phyloP scores from a whole-genome alignment of 2,888 invertebrate genomes.

The Synergus laeviventris region DNA sequence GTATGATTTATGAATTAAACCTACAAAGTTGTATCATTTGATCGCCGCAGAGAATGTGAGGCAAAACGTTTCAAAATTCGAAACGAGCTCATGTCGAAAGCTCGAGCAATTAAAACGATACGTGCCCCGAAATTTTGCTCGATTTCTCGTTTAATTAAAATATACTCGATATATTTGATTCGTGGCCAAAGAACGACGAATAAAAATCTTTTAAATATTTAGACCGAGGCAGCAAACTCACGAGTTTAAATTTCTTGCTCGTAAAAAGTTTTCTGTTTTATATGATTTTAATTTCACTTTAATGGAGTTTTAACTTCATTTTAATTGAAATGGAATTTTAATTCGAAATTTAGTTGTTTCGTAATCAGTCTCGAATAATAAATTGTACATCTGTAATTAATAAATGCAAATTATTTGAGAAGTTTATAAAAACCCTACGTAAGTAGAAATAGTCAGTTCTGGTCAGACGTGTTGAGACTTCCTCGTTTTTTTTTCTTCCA shows the following conservation, averaged over 20 bases:
- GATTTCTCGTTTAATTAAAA: conserved; percentile 51
- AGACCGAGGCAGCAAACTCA: not conserved
- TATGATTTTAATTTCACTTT: not conserved
- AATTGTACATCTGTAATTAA: not conserved
- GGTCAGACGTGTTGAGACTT: not conserved
- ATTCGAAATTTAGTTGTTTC: not conserved
- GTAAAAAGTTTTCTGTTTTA: not conserved
- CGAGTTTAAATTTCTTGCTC: not conserved
- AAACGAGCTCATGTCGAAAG: conserved; percentile 48
- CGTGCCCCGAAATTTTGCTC: conserved; percentile 50
- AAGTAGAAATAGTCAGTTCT: not conserved
- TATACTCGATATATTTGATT: conserved; percentile 44
- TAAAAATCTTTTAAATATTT: conserved; percentile 22
- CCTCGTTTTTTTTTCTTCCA: not conserved
- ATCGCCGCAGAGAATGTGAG: conserved; percentile 47
- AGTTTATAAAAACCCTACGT: not conserved
- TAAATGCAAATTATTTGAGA: not conserved
- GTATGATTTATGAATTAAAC: not conserved
- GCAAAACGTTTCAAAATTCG: conserved; percentile 50
- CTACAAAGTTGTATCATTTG: not conserved
- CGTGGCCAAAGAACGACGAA: not conserved
- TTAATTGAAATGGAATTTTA: not conserved
- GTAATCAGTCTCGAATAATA: not conserved
- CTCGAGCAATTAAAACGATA: conserved; percentile 52
- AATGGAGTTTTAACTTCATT: not conserved